Percentiles rank a stretch among this genome's conserved stretches.
Conservation (phyloP, 2,797 vertebrate species). For the Halcyon smyrnensis region DNA sequence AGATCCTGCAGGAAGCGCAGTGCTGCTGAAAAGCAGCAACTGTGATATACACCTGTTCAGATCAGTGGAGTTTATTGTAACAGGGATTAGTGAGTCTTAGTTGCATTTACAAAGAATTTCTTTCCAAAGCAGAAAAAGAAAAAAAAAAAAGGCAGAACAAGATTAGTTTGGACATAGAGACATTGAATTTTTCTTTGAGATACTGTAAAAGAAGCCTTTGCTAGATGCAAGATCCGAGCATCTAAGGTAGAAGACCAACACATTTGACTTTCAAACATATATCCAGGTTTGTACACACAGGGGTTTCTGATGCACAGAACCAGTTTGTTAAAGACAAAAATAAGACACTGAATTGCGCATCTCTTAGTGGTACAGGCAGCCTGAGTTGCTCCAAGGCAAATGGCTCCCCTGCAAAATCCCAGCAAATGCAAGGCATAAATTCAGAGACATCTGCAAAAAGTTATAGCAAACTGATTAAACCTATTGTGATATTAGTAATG, state of each 20-base stretch:
- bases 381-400: background rate
- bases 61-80: conserved; percentile 32
- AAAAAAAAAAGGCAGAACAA: background rate
- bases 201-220: background rate
- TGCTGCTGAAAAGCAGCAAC: conserved; percentile 20
- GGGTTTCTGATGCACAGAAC: background rate
- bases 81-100: conserved; percentile 28
- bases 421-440: background rate
- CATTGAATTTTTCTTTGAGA: conserved; percentile 21
- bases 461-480: background rate
- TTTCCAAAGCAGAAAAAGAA: conserved; percentile 17
- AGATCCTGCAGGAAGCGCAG: background rate
- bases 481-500: background rate
- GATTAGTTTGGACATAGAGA: background rate
- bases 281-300: background rate
- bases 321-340: background rate
- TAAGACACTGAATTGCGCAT: too few species aligned
- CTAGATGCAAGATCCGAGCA: background rate
- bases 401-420: background rate
- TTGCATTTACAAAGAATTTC: conserved; percentile 66
- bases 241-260: background rate
- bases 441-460: background rate
- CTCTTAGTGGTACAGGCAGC: background rate
- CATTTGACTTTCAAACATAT: background rate
- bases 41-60: conserved; percentile 51